Conservation (phyloP, 1,140 invertebrate genomes). For the Coelopa frigida region DNA sequence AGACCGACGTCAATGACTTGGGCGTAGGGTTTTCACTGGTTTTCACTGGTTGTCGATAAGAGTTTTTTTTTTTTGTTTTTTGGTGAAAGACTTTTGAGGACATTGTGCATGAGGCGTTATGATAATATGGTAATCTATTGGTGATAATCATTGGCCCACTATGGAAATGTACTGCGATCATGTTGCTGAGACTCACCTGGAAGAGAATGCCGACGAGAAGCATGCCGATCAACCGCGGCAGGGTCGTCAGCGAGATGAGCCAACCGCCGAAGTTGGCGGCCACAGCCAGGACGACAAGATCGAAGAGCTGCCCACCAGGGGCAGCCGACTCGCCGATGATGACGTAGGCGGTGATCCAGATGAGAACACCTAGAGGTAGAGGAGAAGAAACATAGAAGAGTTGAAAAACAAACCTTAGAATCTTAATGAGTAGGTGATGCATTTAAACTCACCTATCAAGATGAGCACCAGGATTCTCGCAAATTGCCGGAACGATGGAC, state of each 20-base stretch:
- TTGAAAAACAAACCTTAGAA: neutral
- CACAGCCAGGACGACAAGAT: conserved; percentile 64
- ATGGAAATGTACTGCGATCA: too few species aligned
- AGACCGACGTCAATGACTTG: too few species aligned
- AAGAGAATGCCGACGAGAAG: conserved; percentile 71
- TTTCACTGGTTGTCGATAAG: too few species aligned
- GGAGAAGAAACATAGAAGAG: neutral
- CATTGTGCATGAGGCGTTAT: too few species aligned
- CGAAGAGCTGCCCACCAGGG: conserved; percentile 71
- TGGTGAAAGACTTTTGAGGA: too few species aligned
- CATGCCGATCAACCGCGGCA: conserved; percentile 84
- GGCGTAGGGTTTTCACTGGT: too few species aligned
- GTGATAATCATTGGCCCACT: too few species aligned
- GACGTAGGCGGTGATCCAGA: conserved; percentile 66
- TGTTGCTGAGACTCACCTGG: conserved; percentile 49
- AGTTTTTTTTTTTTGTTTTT: too few species aligned
- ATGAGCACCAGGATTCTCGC: conserved; percentile 61
- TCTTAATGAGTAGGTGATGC: neutral
- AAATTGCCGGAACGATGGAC: conserved; percentile 70
- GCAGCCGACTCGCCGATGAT: conserved; percentile 68
- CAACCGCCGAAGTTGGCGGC: conserved; percentile 75
- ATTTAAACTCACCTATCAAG: conserved; percentile 51
- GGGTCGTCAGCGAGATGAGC: conserved; percentile 63
- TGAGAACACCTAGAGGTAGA: conserved; percentile 50
- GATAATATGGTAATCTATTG: too few species aligned